Percentiles rank a stretch among this genome's conserved stretches.
Evolutionary conservation across 2,113 vertebrate genomes (phyloP).

Genomic region (Menura novaehollandiae): DNA sequence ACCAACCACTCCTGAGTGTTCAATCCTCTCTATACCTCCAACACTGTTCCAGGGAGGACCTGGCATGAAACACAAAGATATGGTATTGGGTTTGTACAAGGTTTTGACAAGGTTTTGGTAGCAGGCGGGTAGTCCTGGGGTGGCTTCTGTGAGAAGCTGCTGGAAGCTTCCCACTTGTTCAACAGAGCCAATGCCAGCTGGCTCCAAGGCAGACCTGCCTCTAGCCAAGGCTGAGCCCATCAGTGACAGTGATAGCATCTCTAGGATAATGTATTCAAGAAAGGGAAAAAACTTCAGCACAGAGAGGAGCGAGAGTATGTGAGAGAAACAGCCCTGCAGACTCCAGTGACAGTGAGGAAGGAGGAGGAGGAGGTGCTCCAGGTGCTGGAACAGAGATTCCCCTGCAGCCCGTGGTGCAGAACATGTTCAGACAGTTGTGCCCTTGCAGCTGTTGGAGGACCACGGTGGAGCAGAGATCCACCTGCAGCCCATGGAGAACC

Average conservation of each 20-base stretch:
- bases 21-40: not conserved
- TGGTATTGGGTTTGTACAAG: not conserved
- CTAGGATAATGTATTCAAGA: not conserved
- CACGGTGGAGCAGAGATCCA: not conserved
- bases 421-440: not conserved
- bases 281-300: not conserved
- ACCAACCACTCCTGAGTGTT: not conserved
- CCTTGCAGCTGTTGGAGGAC: not conserved
- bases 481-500: not conserved
- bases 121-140: not conserved
- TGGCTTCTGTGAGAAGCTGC: not conserved
- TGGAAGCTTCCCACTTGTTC: not conserved
- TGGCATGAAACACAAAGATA: not conserved
- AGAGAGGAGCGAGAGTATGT: not conserved
- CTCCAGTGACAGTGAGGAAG: not conserved
- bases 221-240: not conserved
- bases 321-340: not conserved
- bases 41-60: not conserved
- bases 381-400: not conserved
- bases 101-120: not conserved
- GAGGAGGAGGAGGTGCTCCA: not conserved
- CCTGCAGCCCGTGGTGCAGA: accelerated
- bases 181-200: not conserved
- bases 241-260: not conserved
- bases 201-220: not conserved